A percentile compares a stretch with the other conserved stretches of the same genome.
Evolutionary conservation across 2,113 vertebrate species (phyloP).

Genomic region (Alligator mississippiensis): DNA sequence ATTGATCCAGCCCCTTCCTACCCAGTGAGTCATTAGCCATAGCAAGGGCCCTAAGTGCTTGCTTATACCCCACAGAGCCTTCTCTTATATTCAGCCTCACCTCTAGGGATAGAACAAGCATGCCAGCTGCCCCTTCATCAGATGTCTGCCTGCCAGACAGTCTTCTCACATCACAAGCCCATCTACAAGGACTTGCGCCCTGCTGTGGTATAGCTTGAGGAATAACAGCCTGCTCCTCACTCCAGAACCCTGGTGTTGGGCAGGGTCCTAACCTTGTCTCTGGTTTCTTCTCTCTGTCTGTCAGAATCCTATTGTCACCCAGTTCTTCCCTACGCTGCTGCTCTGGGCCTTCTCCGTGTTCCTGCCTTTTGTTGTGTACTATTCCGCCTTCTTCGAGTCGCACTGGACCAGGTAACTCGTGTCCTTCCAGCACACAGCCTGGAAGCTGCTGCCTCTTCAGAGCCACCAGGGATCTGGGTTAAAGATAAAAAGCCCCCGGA

Average conservation of each 20-base stretch:
- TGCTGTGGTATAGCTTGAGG: neutral
- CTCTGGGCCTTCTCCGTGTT: constrained; percentile 95
- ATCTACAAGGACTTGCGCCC: no score
- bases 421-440: neutral
- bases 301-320: constrained; percentile 93
- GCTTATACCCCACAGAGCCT: neutral
- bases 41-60: neutral
- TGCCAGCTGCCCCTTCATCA: neutral
- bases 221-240: neutral
- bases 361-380: constrained; percentile 94
- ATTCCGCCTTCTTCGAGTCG: constrained; percentile 92
- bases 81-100: neutral
- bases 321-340: constrained; percentile 95
- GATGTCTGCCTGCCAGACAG: no score
- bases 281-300: neutral
- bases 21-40: neutral
- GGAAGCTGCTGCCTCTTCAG: neutral
- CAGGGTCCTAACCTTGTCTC: neutral
- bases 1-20: neutral
- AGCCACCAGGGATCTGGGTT: neutral
- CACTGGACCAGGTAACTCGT: constrained; percentile 94
- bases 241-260: neutral
- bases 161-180: no score
- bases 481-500: neutral
- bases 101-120: neutral